Evolutionary conservation across 1,140 invertebrate species (phyloP).

Genomic region (Halesus radiatus): DNA sequence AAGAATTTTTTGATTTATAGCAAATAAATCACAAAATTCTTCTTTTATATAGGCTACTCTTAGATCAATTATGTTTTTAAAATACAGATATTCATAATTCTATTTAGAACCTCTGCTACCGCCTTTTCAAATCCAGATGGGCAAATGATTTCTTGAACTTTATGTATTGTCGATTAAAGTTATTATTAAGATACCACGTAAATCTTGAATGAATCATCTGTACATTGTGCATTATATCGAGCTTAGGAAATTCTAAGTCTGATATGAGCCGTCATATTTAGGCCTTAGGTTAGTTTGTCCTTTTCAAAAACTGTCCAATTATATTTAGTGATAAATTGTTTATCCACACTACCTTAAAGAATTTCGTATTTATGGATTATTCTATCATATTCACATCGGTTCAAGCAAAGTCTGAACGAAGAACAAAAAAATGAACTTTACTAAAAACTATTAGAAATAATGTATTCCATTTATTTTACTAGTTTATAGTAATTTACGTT

Average conservation of each 20-base stretch:
- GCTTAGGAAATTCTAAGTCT: conserved; percentile 4
- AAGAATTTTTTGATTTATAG: too few species aligned
- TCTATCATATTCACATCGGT: neutral
- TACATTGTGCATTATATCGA: neutral
- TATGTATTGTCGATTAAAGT: too few species aligned
- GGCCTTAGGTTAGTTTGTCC: neutral
- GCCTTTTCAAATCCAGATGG: neutral
- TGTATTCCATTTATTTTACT: neutral
- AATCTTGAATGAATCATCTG: neutral
- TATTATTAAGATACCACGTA: too few species aligned
- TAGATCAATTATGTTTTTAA: neutral
- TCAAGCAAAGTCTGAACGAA: neutral
- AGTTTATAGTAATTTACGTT: too few species aligned
- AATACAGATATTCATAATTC: neutral
- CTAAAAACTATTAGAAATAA: too few species aligned
- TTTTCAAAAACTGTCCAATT: neutral
- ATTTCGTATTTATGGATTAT: neutral
- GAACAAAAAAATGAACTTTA: too few species aligned
- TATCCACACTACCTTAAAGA: neutral
- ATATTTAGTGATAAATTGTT: neutral
- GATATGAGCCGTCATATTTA: neutral
- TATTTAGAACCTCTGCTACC: neutral
- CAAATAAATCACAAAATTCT: neutral
- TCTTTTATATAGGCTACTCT: neutral
- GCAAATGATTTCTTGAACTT: neutral